Conservation (phyloP, 2,113 vertebrate species). For the Willisornis vidua region DNA sequence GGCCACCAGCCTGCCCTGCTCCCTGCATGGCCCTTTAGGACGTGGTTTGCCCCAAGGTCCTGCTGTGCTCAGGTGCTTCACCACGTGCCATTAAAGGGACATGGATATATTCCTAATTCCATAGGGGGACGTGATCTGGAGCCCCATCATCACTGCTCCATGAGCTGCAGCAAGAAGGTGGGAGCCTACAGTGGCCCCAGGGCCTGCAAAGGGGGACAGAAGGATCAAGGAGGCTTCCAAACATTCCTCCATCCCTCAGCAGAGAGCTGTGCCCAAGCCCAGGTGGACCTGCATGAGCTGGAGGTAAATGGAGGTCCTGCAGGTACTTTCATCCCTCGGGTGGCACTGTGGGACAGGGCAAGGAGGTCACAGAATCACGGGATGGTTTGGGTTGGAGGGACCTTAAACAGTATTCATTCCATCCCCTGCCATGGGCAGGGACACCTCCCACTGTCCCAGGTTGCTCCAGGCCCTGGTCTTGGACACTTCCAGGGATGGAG, state of each 20-base stretch:
- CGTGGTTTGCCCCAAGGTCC: neutral
- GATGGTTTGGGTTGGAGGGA: neutral
- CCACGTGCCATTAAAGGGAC: neutral
- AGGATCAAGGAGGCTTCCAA: neutral
- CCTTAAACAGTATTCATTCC: neutral
- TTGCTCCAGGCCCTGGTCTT: neutral
- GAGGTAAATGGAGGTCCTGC: neutral
- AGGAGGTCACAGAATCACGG: neutral
- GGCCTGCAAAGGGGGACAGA: neutral
- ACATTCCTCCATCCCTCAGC: neutral
- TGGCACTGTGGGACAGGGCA: accelerated
- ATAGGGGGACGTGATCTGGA: neutral
- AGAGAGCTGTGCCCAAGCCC: too few relatives aligned
- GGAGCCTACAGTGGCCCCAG: neutral
- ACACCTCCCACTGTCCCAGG: neutral
- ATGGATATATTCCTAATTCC: accelerated
- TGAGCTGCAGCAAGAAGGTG: too few relatives aligned
- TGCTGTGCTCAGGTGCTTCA: neutral
- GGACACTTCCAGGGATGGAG: neutral
- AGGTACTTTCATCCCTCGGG: accelerated
- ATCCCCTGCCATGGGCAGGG: neutral
- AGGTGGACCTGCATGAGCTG: accelerated
- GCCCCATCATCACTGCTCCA: neutral
- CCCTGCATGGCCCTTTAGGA: neutral
- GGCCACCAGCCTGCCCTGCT: neutral